Percentiles rank a stretch among this genome's conserved stretches.
These are phyloP conservation scores for Scolopax rusticola DNA, from an alignment of 2,797 vertebrate genomes.

Conservation along the genomic window DNA sequence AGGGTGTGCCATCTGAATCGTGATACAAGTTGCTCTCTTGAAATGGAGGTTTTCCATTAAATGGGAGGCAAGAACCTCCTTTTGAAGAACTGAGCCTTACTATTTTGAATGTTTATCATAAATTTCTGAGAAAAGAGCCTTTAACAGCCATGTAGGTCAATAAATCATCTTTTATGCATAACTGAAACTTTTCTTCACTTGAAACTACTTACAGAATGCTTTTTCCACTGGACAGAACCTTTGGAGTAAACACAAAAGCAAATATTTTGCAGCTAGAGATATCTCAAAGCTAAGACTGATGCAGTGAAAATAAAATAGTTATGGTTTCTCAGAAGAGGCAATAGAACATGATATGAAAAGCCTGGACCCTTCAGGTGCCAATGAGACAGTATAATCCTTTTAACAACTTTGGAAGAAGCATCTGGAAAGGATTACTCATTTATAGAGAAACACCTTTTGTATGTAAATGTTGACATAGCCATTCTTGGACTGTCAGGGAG, in stretches of 20 bases:
- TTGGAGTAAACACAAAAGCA: neutral
- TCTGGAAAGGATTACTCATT: neutral
- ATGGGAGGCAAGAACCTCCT: neutral
- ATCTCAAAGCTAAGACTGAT: neutral
- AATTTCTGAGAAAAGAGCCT: neutral
- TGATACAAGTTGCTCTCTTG: neutral
- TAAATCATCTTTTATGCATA: neutral
- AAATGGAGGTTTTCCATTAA: neutral
- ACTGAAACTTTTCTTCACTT: neutral
- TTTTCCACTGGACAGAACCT: neutral
- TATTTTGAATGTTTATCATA: neutral
- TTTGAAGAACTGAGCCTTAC: neutral
- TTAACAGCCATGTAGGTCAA: neutral
- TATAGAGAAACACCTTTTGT: neutral
- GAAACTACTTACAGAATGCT: neutral
- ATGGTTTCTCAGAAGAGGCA: neutral
- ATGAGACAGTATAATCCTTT: neutral
- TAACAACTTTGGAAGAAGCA: neutral
- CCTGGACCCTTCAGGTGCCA: neutral
- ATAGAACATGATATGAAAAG: neutral
- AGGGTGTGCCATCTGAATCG: rapidly evolving
- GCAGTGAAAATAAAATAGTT: neutral
- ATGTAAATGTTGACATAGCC: neutral
- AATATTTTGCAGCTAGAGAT: neutral
- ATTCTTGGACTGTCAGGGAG: neutral